A percentile compares a stretch with the other conserved stretches of the same genome.
Conservation (phyloP, 2,113 vertebrate genomes). For the Heterocephalus glaber region DNA sequence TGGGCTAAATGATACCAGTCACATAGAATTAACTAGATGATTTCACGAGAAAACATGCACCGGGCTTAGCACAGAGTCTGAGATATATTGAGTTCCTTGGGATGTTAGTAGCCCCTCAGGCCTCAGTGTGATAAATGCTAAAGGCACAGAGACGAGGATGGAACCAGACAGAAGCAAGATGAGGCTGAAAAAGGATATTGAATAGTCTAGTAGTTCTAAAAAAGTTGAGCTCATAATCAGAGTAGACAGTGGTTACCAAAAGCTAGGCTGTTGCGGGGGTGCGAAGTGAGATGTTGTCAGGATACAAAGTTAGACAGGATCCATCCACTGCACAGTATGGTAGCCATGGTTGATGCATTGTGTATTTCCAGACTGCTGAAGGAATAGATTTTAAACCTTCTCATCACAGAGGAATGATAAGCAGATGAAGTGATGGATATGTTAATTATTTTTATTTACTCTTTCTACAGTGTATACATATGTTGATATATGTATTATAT, state of each 20-base stretch:
- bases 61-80: neutral
- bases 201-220: neutral
- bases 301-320: neutral
- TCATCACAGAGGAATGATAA: neutral
- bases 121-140: neutral
- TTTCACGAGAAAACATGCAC: constrained; percentile 5
- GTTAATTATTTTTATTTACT: neutral
- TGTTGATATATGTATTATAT: neutral
- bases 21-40: neutral
- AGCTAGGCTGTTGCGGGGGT: neutral
- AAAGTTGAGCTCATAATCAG: neutral
- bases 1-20: neutral
- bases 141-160: neutral
- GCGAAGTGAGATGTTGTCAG: neutral
- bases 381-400: neutral
- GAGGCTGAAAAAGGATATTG: neutral
- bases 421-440: neutral
- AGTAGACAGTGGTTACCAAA: neutral
- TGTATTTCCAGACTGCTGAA: neutral
- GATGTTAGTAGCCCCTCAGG: neutral
- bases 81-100: neutral
- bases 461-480: neutral
- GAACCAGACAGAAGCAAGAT: neutral
- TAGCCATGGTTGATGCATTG: neutral
- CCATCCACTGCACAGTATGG: neutral